Base-by-base conservation (phyloP, 2,888 invertebrate species). In the Mylabris sibirica region DNA sequence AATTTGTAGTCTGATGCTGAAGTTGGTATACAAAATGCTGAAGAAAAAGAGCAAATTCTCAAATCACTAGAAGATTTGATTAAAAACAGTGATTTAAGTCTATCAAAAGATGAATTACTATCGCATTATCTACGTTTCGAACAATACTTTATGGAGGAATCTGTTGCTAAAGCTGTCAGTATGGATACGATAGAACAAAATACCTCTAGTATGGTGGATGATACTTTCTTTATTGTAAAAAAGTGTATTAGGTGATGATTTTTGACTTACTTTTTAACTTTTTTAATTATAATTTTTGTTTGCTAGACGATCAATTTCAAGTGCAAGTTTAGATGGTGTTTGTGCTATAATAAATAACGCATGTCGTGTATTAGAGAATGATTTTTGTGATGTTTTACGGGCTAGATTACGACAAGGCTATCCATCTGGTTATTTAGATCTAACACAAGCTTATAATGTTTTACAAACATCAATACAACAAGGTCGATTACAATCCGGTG, bases 291-390 rank as follows among this genome's bases (percentile, higher is more conserved):
- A n/a, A 38, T 66, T 71, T 59, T 72, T 62, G 67, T 53, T 67
- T 79, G 80, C 44, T 82, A 95, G 97, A 75, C 92, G 99, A 73
- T 93, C 96, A n/a, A 88, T 97, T 75, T 92, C 94, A 6, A 95
- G 94, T 75, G 93, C 94, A 80, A 97, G 95, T 81, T 90, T 98
- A 68, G 98, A 99, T 85, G 98, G 97, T 64, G 93, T 96, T 60
- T 99, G 99, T 87, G 98, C 96, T 2, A 95, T 97, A 77, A 91
- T 99, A 34, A 99, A 99, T 87, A 96, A 97, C 84, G 95, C 94
- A 4, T 92, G 93, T 77, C 89, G 94, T 0, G 90, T 94, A 72
- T 87, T 99, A 69, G 98, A 99, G 87, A 92, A 93, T 49, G 93
- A 93, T 78, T 94, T 93, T 82, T 90, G 92, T 41, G 90, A 89